Conservation (phyloP, 2,113 vertebrate species). For the Paedocypris sp. region DNA sequence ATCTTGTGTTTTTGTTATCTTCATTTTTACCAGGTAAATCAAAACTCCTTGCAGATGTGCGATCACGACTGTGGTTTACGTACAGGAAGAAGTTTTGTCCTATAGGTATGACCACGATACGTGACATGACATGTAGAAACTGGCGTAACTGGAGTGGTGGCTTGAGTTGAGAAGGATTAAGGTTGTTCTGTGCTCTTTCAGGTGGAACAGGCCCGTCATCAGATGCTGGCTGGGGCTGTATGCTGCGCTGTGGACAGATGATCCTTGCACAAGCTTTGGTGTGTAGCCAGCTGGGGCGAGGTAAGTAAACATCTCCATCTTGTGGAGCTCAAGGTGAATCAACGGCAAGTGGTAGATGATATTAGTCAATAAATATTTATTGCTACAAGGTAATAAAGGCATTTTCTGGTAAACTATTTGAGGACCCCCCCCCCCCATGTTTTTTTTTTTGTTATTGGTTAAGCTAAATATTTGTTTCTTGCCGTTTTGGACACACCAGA, state of each 20-base stretch:
- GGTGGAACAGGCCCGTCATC: constrained; percentile 81
- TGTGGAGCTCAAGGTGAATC: no score
- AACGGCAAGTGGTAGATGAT: no score
- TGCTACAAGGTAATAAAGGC: no score
- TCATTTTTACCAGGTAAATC: constrained; percentile 66
- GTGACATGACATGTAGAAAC: background rate
- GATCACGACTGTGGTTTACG: constrained; percentile 79
- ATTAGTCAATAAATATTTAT: no score
- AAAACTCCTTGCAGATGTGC: constrained; percentile 70
- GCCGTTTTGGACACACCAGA: no score
- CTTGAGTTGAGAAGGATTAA: no score
- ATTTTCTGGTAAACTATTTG: no score
- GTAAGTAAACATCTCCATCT: constrained; percentile 46
- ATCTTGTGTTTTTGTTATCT: background rate
- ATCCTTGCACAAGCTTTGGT: constrained; percentile 79
- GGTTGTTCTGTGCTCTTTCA: constrained; percentile 26
- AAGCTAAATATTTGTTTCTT: no score
- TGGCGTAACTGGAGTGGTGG: background rate
- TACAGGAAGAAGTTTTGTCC: constrained; percentile 79
- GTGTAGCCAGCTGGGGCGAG: constrained; percentile 71
- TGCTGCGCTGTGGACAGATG: constrained; percentile 86
- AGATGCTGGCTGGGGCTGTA: constrained; percentile 81
- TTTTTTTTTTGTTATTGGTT: no score
- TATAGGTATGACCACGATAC: constrained; percentile 77
- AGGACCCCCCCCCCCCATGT: no score